A percentile compares a stretch with the other conserved stretches of the same genome.
These are phyloP conservation scores for Acleris laterana DNA, from an alignment of 2,888 invertebrate genomes.

Conservation along the genomic window DNA sequence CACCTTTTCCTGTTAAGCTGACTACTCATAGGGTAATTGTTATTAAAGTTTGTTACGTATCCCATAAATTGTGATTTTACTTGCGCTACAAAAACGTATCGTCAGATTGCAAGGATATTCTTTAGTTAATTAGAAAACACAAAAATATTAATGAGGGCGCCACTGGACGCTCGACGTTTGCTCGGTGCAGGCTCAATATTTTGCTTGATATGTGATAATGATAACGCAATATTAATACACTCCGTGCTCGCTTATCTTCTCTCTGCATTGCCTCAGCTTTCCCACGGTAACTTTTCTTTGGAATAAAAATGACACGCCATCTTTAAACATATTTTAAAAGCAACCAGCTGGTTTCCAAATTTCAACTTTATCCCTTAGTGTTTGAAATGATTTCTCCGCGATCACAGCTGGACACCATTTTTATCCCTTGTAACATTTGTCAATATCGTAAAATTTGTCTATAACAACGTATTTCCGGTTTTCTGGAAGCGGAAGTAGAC, in stretches of 20 bases:
- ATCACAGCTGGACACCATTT: conserved; percentile 36
- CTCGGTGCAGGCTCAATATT: too few relatives aligned
- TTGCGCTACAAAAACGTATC: too few relatives aligned
- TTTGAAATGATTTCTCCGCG: background rate
- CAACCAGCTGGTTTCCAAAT: background rate
- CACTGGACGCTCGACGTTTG: too few relatives aligned
- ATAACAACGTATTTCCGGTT: conserved; percentile 63
- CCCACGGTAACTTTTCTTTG: conserved; percentile 19
- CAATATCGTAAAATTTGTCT: conserved; percentile 64
- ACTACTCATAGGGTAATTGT: too few relatives aligned
- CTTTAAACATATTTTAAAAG: conserved; percentile 27
- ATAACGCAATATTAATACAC: background rate
- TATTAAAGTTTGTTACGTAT: too few relatives aligned
- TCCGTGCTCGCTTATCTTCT: background rate
- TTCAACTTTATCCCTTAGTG: conserved; percentile 11
- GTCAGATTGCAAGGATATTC: too few relatives aligned
- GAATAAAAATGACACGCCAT: conserved; percentile 27
- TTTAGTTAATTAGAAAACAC: too few relatives aligned
- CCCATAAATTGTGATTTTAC: too few relatives aligned
- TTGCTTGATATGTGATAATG: too few relatives aligned
- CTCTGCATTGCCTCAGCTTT: conserved; percentile 1
- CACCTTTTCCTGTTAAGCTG: too few relatives aligned
- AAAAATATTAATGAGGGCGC: too few relatives aligned
- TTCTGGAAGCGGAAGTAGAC: conserved; percentile 53
- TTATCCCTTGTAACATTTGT: conserved; percentile 54